Conservation (phyloP, 2,888 invertebrate genomes). For the Artemia sp. region DNA sequence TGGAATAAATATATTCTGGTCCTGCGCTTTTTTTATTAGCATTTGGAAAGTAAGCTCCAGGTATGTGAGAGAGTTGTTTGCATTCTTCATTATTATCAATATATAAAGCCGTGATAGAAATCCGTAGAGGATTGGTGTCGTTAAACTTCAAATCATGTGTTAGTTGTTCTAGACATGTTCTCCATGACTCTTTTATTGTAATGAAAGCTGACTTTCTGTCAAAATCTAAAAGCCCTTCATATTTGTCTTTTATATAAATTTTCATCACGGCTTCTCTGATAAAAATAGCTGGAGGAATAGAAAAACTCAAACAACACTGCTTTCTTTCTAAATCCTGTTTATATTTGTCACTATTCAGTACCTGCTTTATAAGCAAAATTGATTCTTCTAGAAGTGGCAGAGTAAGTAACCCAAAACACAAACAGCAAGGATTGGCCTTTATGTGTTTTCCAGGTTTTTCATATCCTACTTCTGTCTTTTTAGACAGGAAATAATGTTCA, state of each 20-base stretch:
- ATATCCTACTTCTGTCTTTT: not conserved
- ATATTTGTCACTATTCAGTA: not conserved
- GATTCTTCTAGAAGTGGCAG: not conserved
- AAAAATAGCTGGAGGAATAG: slow-evolving; percentile 48
- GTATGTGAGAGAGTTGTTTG: slow-evolving; percentile 42
- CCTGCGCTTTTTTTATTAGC: slow-evolving; percentile 32
- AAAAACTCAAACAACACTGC: slow-evolving; percentile 48
- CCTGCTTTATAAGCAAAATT: not conserved
- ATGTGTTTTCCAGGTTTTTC: slow-evolving; percentile 32
- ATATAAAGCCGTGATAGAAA: slow-evolving; percentile 36
- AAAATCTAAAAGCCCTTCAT: slow-evolving; percentile 34
- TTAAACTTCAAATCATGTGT: slow-evolving; percentile 40
- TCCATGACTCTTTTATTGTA: slow-evolving; percentile 60
- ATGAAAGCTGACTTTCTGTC: slow-evolving; percentile 28
- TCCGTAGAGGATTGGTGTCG: slow-evolving; percentile 41
- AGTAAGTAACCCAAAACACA: slow-evolving; percentile 51
- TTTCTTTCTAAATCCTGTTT: not conserved
- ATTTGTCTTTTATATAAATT: slow-evolving; percentile 39
- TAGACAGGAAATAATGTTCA: not conserved
- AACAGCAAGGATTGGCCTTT: slow-evolving; percentile 42
- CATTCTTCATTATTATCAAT: slow-evolving; percentile 40
- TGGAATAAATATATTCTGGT: slow-evolving; percentile 42
- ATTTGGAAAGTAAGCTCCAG: slow-evolving; percentile 26
- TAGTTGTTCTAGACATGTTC: slow-evolving; percentile 45
- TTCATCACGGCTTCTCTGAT: slow-evolving; percentile 49